Percentiles rank a stretch among this genome's conserved stretches.
Conservation (phyloP, 2,113 vertebrate genomes). For the Ophiodon elongatus region DNA sequence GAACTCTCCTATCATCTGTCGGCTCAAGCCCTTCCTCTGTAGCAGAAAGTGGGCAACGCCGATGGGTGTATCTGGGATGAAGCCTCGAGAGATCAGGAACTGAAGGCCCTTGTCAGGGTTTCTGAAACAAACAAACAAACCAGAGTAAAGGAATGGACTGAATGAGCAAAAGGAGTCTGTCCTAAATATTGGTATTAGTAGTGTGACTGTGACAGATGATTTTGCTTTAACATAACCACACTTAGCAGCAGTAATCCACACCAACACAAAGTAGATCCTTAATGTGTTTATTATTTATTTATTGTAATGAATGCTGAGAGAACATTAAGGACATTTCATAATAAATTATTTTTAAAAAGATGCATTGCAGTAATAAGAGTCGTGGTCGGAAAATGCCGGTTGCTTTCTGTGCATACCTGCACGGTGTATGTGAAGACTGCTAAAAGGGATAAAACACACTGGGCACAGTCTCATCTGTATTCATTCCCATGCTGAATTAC, state of each 20-base stretch:
- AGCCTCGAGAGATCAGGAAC: conserved; percentile 97
- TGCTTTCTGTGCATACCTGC: conserved; percentile 12
- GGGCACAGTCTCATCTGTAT: conserved; percentile 30
- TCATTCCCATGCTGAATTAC: conserved; percentile 19
- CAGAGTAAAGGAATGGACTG: background rate
- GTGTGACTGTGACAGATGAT: background rate
- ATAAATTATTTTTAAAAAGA: background rate
- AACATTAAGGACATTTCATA: background rate
- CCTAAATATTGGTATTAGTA: background rate
- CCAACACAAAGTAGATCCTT: background rate
- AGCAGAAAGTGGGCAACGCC: conserved; percentile 98
- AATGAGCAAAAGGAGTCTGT: background rate
- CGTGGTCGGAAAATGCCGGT: background rate
- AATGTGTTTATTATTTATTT: conserved; percentile 10
- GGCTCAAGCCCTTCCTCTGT: conserved; percentile 96
- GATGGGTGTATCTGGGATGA: conserved; percentile 98
- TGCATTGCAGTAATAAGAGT: conserved; percentile 14
- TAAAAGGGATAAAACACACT: conserved; percentile 35
- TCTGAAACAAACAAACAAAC: conserved; percentile 78
- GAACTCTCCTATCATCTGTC: conserved; percentile 99
- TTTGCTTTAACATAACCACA: conserved; percentile 7
- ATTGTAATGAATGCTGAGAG: background rate
- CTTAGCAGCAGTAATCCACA: conserved; percentile 11
- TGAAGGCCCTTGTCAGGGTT: conserved; percentile 98
- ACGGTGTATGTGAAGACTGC: background rate